Evolutionary conservation across 2,888 invertebrate genomes (phyloP).

Genomic region (Amblyjoppa proteus): DNA sequence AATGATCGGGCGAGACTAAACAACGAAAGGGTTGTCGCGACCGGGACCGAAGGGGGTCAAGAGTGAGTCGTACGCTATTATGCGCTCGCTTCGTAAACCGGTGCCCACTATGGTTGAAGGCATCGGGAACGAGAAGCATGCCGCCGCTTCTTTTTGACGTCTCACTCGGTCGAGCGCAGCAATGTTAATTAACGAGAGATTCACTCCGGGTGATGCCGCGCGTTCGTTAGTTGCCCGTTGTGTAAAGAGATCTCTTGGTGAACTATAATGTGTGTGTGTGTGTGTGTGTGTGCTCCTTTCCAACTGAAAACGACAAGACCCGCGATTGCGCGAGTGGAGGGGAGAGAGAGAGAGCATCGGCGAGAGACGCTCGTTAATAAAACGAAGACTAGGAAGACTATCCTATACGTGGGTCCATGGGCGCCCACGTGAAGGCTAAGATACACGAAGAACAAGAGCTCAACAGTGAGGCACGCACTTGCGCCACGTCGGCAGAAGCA

Average conservation of each 20-base stretch:
- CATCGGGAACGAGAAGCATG: constrained; percentile 43
- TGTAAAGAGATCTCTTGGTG: constrained; percentile 22
- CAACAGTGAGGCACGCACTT: constrained; percentile 67
- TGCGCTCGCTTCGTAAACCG: constrained; percentile 26
- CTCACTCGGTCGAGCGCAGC: constrained; percentile 78
- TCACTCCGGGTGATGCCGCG: constrained; percentile 60
- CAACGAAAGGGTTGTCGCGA: constrained; percentile 79
- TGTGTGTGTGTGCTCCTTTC: constrained; percentile 33
- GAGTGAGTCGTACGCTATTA: constrained; percentile 64
- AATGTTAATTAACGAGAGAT: constrained; percentile 83
- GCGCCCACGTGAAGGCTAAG: constrained; percentile 48
- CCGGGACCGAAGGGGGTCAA: constrained; percentile 73
- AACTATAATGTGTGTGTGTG: constrained; percentile 38
- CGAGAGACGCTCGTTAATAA: constrained; percentile 33
- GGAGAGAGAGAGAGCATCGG: constrained; percentile 67
- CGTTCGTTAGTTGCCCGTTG: constrained; percentile 64
- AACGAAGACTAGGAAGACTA: constrained; percentile 42
- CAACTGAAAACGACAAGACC: constrained; percentile 38
- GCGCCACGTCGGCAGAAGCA: constrained; percentile 68
- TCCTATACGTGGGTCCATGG: constrained; percentile 15
- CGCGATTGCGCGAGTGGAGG: constrained; percentile 63
- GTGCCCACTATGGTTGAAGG: constrained; percentile 49
- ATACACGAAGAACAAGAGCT: constrained; percentile 42
- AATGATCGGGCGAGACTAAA: constrained; percentile 79
- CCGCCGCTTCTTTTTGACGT: constrained; percentile 78